A percentile compares a stretch with the other conserved stretches of the same genome.
Evolutionary conservation across 2,113 vertebrate species (phyloP).

Genomic region (Vidua chalybeata): DNA sequence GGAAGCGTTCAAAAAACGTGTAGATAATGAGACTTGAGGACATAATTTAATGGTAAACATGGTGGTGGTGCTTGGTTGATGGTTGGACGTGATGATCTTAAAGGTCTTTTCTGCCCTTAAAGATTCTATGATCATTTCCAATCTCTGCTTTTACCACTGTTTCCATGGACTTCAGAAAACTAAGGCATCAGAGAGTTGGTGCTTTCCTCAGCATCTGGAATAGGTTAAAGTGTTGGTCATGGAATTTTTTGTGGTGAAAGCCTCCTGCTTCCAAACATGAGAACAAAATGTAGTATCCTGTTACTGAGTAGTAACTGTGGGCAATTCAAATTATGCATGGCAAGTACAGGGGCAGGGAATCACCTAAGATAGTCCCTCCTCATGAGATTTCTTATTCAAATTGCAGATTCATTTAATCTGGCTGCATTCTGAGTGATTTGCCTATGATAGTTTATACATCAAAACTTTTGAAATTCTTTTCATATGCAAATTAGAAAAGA

Average conservation of each 20-base stretch:
- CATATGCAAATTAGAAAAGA: not conserved
- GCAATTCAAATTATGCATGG: not conserved
- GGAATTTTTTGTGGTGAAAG: not conserved
- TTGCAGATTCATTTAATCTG: not conserved
- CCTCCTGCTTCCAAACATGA: not conserved
- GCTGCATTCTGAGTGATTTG: not conserved
- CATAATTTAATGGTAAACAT: not conserved
- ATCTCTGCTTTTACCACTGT: not conserved
- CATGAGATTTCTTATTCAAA: not conserved
- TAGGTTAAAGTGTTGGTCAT: not conserved
- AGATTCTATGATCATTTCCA: not conserved
- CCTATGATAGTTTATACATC: not conserved
- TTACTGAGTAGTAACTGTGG: not conserved
- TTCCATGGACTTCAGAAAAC: not conserved
- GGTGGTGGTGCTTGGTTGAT: not conserved
- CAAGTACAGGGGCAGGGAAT: not conserved
- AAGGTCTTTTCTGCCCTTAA: not conserved
- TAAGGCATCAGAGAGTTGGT: not conserved
- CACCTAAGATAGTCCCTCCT: not conserved
- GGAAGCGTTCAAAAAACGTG: accelerated
- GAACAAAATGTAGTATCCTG: not conserved
- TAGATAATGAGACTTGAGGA: not conserved
- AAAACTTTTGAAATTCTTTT: not conserved
- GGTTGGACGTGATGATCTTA: not conserved
- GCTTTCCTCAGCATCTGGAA: not conserved